phyloP scores from a whole-genome alignment of 2,888 invertebrate genomes.

The Platycnemis pennipes region DNA sequence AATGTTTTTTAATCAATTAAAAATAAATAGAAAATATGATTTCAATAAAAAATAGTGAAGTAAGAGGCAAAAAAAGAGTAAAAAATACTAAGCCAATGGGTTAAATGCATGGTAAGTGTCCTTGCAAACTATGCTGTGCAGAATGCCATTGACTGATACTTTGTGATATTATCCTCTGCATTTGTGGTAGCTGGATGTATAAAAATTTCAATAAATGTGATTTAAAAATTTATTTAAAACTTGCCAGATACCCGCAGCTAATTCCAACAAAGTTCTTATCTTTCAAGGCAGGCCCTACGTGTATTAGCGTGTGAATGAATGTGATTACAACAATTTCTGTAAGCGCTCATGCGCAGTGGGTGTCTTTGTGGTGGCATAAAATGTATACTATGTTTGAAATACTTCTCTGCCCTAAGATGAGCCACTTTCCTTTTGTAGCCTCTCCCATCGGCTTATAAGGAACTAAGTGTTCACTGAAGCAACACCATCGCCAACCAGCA shows the following conservation, averaged over 20 bases:
- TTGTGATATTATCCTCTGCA: not conserved
- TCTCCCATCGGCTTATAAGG: not conserved
- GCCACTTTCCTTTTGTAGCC: not conserved
- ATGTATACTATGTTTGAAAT: not conserved
- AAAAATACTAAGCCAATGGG: too few species aligned
- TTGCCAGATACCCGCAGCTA: constrained; percentile 30
- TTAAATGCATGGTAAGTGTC: constrained; percentile 54
- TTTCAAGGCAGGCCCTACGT: constrained; percentile 61
- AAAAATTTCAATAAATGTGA: not conserved
- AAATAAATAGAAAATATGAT: too few species aligned
- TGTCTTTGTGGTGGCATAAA: constrained; percentile 41
- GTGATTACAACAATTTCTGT: constrained; percentile 30
- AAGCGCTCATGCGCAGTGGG: constrained; percentile 61
- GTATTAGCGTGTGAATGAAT: constrained; percentile 59
- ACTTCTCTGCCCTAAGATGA: constrained; percentile 32
- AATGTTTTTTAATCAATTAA: too few species aligned
- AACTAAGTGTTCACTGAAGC: not conserved
- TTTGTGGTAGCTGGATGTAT: not conserved
- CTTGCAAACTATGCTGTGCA: constrained; percentile 63
- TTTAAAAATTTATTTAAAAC: not conserved
- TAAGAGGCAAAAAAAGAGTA: too few species aligned
- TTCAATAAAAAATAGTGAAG: too few species aligned
- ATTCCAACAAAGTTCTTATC: constrained; percentile 38
- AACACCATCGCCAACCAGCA: not conserved
- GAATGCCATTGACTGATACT: constrained; percentile 56